Percentiles rank a stretch among this genome's conserved stretches.
Conservation (phyloP, 2,888 invertebrate genomes). For the Dicyrtomina minuta region DNA sequence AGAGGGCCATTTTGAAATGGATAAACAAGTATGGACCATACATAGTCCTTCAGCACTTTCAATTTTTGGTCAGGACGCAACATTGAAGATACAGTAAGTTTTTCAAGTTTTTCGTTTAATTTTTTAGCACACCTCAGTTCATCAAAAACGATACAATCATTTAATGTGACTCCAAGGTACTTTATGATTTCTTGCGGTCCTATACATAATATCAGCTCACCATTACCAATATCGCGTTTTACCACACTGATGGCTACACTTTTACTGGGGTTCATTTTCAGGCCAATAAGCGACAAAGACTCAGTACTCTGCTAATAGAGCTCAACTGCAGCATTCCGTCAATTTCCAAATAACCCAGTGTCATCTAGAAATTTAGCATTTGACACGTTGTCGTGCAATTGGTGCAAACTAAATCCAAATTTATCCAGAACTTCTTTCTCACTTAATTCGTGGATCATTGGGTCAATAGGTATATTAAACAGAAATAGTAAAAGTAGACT, state of each 20-base stretch:
- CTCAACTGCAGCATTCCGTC: background rate
- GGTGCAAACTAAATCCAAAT: background rate
- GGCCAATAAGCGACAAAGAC: background rate
- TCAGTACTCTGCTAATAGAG: background rate
- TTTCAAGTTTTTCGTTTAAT: background rate
- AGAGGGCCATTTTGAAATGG: background rate
- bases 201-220: background rate
- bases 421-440: background rate
- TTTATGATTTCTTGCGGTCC: background rate
- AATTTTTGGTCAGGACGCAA: background rate
- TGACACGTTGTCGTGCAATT: background rate
- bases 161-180: background rate
- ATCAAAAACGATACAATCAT: background rate
- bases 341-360: background rate
- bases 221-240: background rate
- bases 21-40: slow-evolving; percentile 5
- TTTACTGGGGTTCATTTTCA: background rate
- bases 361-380: background rate
- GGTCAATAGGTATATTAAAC: background rate
- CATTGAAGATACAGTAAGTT: background rate
- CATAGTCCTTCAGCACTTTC: background rate
- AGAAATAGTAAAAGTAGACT: background rate
- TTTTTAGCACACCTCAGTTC: background rate
- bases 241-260: background rate
- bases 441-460: background rate